phyloP scores from a whole-genome alignment of 2,113 vertebrate genomes.

The Percopsis transmontana region DNA sequence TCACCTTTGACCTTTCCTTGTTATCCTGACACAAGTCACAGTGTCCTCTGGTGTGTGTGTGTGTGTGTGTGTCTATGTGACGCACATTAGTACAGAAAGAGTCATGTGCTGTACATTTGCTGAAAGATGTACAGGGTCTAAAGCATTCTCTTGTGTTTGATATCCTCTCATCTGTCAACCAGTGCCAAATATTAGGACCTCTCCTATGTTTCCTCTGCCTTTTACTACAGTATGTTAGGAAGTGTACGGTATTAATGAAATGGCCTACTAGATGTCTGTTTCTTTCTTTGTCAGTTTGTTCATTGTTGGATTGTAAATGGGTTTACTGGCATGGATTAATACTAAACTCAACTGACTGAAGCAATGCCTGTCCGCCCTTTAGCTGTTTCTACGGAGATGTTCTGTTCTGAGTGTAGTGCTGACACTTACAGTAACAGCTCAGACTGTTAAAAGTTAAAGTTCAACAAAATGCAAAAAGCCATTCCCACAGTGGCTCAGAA shows the following conservation, averaged over 20 bases:
- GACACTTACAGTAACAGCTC: not conserved
- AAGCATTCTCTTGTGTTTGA: not conserved
- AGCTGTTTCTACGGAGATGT: not conserved
- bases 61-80: slow-evolving; percentile 28
- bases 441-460: not conserved
- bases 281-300: slow-evolving; percentile 26
- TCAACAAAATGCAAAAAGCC: not conserved
- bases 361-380: not conserved
- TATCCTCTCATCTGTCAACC: slow-evolving; percentile 30
- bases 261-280: slow-evolving; percentile 54
- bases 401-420: no score
- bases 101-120: not conserved
- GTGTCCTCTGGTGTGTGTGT: slow-evolving; percentile 18
- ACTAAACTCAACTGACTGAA: slow-evolving; percentile 1
- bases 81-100: slow-evolving; percentile 5
- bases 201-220: not conserved
- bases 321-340: slow-evolving; percentile 24
- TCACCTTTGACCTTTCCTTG: slow-evolving; percentile 18
- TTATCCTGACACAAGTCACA: slow-evolving; percentile 5
- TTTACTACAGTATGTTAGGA: not conserved
- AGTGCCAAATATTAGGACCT: slow-evolving; percentile 46
- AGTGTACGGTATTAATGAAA: slow-evolving; percentile 25
- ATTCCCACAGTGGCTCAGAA: slow-evolving; percentile 27
- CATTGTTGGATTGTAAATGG: slow-evolving; percentile 13
- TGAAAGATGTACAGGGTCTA: not conserved